Evolutionary conservation across 2,113 vertebrate genomes (phyloP).

Genomic region (Coreoperca whiteheadi): DNA sequence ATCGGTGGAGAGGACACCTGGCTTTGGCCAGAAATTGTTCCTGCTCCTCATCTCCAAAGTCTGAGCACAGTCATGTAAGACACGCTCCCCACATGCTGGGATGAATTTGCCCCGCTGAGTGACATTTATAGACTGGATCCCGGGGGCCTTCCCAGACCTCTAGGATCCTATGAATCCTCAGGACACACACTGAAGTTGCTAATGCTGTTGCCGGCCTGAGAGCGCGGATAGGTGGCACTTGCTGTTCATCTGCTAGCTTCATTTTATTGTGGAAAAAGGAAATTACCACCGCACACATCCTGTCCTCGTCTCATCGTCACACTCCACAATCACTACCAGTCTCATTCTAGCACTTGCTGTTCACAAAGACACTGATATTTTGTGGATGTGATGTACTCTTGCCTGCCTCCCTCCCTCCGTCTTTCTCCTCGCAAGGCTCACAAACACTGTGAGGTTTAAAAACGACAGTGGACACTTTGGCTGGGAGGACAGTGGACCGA

Average conservation of each 20-base stretch:
- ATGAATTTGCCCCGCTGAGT: background rate
- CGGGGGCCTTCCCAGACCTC: constrained; percentile 24
- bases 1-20: background rate
- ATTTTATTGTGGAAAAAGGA: constrained; percentile 5
- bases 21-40: background rate
- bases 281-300: background rate
- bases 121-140: constrained; percentile 37
- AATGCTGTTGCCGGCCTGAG: constrained; percentile 51
- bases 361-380: constrained; percentile 57
- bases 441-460: constrained; percentile 18
- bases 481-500: constrained; percentile 11
- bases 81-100: background rate
- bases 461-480: constrained; percentile 38
- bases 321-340: constrained; percentile 33
- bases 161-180: constrained; percentile 47
- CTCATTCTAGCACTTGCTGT: constrained; percentile 59
- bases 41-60: constrained; percentile 18
- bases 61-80: constrained; percentile 53
- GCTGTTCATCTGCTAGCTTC: constrained; percentile 20
- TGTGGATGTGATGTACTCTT: constrained; percentile 39
- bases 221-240: constrained; percentile 4
- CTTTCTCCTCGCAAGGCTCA: background rate
- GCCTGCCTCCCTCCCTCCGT: background rate
- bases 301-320: constrained; percentile 18
- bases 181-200: constrained; percentile 56